Percentiles rank a stretch among this genome's conserved stretches.
Evolutionary conservation across 2,797 vertebrate genomes (phyloP).

Genomic region (Carcharodon carcharias): DNA sequence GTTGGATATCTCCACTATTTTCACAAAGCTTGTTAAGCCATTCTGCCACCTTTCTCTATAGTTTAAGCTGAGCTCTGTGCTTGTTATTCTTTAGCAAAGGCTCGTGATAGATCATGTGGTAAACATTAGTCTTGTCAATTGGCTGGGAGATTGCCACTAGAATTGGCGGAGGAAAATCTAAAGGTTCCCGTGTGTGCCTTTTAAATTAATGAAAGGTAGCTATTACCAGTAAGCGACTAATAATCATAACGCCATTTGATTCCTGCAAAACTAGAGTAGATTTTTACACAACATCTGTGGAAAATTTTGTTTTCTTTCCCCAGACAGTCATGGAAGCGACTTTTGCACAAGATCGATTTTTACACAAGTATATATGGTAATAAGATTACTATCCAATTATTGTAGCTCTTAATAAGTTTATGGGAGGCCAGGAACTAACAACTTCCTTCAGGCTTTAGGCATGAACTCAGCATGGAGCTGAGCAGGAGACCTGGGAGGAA

Average conservation of each 20-base stretch:
- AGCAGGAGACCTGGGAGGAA: background rate
- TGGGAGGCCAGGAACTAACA: background rate
- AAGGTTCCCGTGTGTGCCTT: background rate
- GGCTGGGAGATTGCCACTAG: background rate
- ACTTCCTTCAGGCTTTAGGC: background rate
- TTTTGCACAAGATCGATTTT: no score
- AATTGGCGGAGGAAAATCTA: no score
- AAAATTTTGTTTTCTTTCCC: background rate
- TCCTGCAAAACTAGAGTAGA: background rate
- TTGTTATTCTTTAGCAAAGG: background rate
- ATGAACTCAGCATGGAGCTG: background rate
- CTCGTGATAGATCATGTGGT: background rate
- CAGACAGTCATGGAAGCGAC: no score
- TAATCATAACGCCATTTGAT: background rate
- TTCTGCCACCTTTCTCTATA: background rate
- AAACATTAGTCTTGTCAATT: background rate
- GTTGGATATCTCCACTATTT: background rate
- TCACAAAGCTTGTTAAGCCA: background rate
- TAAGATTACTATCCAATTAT: background rate
- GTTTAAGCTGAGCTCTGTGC: background rate
- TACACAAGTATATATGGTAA: no score
- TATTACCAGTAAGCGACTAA: background rate
- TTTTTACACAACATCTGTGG: background rate
- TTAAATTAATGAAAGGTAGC: background rate
- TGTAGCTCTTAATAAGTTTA: background rate